Percentiles rank a stretch among this genome's conserved stretches.
Evolutionary conservation across 2,113 vertebrate genomes (phyloP).

Genomic region (Thomomys bottae): DNA sequence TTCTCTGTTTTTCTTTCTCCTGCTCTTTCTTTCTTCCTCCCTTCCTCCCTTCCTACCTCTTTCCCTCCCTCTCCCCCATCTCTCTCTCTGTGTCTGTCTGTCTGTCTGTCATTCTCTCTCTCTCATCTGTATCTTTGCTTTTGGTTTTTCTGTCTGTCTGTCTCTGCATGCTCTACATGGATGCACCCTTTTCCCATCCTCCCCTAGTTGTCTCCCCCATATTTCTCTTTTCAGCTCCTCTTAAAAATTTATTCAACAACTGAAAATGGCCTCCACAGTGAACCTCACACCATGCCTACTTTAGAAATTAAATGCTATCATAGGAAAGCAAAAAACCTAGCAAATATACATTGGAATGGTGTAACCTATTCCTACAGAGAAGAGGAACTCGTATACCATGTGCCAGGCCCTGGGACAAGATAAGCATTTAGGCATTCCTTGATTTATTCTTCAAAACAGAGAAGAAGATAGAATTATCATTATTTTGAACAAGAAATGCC

Average conservation of each 20-base stretch:
- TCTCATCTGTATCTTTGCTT: not conserved
- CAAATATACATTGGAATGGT: not conserved
- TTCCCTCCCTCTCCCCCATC: too few relatives aligned
- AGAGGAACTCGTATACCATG: too few relatives aligned
- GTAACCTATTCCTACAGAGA: too few relatives aligned
- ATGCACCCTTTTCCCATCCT: not conserved
- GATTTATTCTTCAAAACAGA: not conserved
- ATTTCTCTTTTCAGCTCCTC: slow-evolving; percentile 26
- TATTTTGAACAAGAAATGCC: not conserved
- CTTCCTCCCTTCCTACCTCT: too few relatives aligned
- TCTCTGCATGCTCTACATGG: fast-evolving
- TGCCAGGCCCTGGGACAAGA: not conserved
- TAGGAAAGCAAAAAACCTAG: not conserved
- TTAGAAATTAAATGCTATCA: not conserved
- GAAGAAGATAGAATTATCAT: not conserved
- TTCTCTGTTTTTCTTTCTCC: too few relatives aligned
- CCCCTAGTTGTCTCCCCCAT: not conserved
- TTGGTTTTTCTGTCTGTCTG: not conserved
- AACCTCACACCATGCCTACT: not conserved
- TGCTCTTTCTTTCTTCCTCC: too few relatives aligned
- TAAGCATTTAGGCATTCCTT: not conserved
- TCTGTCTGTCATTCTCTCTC: not conserved
- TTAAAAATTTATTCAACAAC: slow-evolving; percentile 39
- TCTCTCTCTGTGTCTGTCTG: too few relatives aligned
- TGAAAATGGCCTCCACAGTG: not conserved